Base-by-base conservation (phyloP, 2,797 vertebrate genomes). In the Epinephelus coioides region DNA sequence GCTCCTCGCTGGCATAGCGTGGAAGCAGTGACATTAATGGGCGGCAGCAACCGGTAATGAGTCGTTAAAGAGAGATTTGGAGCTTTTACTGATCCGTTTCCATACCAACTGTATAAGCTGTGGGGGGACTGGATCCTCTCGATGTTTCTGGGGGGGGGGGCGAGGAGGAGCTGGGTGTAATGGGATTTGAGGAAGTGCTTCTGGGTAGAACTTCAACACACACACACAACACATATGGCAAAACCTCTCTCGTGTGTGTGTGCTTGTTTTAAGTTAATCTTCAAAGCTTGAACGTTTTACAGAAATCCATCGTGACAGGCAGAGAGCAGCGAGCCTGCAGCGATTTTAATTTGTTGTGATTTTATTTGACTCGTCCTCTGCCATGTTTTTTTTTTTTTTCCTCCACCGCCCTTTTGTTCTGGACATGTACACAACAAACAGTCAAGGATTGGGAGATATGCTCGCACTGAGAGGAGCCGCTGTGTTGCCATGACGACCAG, bases 401-500 rank as follows among this genome's bases (percentile, higher is more conserved):
- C 8, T 12, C 43, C 9, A 9, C 2, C 7, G 13, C 19, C 82
- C 82, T 85, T 84, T 89, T 90, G 85, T 91, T 86, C 78, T 86
- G 86, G 85, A 82, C 80, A 66, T 14, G 21, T 10, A 80, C 47
- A 43, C 65, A 67, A 71, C 67, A 66, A 73, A 82, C 73, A 81
- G 70, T 63, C 70, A 21, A 66, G 79, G 81, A 83, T 77, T 72
- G 69, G 49, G 38, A 69, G 54, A 81, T 49, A 53, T 53, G 56
- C 67, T 87, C 19, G 43, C 63, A 17, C 46, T 27, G 78, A 83
- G 76, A 86, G 69, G 60, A 87, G 84, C 79, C 38, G 67, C 75
- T 76, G 81, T 51, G 93, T 95, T 94, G 85, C 92, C 86, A 83
- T 94, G 92, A 92, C 94, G 90, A 95, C 91, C 79, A 73, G 69